A percentile compares a stretch with the other conserved stretches of the same genome.
phyloP scores from a whole-genome alignment of 2,797 vertebrate genomes.

The Brachymystax lenok region DNA sequence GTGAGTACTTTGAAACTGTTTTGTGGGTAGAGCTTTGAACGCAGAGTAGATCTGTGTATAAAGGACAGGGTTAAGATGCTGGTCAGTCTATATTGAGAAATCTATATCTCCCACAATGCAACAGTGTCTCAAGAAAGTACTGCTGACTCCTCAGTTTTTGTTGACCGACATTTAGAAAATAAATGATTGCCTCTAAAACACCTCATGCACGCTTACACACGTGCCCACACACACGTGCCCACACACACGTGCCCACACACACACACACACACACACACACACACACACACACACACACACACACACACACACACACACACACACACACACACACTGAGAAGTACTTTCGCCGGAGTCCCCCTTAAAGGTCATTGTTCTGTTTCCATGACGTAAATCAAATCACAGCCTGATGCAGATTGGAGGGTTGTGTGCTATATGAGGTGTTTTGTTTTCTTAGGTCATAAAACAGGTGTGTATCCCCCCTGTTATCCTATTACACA shows the following conservation, averaged over 20 bases:
- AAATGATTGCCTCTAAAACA: not conserved
- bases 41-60: not conserved
- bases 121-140: not conserved
- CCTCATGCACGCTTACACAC: not conserved
- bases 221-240: not conserved
- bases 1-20: not conserved
- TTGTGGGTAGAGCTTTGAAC: not conserved
- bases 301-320: constrained; percentile 1
- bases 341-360: not conserved
- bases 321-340: not conserved
- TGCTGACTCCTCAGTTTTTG: constrained; percentile 3
- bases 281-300: not conserved
- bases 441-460: not conserved
- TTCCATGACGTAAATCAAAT: not conserved
- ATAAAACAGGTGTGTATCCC: not conserved
- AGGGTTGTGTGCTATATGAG: not conserved
- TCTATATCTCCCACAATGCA: not conserved
- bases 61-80: not conserved
- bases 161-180: not conserved
- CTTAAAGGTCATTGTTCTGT: not conserved
- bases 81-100: not conserved
- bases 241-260: not conserved
- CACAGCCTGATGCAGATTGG: not conserved
- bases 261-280: not conserved
- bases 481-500: not conserved